Base-by-base conservation (phyloP, 2,797 vertebrate species). In the Hapalemur alaotrensis region DNA sequence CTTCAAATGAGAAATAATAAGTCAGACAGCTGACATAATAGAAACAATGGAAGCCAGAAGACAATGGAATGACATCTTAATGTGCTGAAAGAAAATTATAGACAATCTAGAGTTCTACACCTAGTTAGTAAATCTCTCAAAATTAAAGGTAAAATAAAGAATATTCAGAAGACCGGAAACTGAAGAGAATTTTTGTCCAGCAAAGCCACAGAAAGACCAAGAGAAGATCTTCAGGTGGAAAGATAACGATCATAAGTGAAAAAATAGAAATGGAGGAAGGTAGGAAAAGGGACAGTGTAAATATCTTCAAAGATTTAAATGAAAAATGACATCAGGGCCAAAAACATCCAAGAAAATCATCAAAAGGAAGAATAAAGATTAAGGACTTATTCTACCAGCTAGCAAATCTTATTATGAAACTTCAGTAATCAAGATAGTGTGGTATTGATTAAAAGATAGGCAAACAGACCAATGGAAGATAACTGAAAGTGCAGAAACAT, bases 101-200 rank as follows among this genome's bases (percentile, higher is more conserved):
- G 61, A 70, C 3, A 61, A 87, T 35, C 73, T 80, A 82, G 63
- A 79, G 52, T 84, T 30, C 35, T 81, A 32, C 17, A 43, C 23
- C 48, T 43, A 72, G 23, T 43, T 72, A 52, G 78, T 54, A 32
- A 35, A 61, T 3, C n/a, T 32, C 54, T 95, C 25, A 79, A 79
- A 83, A 52, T 79, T 78, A 84, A 92, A 75, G 46, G 13, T 2
- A 10, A 78, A 69, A 87, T 63, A 59, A 65, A 83, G 65, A 63
- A 91, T 35, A 79, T 41, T 90, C 65, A 75, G n/a, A 78, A 12
- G 93, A 61, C 25, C 54, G 90, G 67, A 95, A 87, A 89, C 13
- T 0, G 83, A 72, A 72, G 52, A 65, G 28, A 79, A 72, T 65
- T 75, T 73, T 46, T 82, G n/a, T 93, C 59, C 2, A 69, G 63